Conservation (phyloP, 2,888 invertebrate species). For the Drosophila fulvimacula region DNA sequence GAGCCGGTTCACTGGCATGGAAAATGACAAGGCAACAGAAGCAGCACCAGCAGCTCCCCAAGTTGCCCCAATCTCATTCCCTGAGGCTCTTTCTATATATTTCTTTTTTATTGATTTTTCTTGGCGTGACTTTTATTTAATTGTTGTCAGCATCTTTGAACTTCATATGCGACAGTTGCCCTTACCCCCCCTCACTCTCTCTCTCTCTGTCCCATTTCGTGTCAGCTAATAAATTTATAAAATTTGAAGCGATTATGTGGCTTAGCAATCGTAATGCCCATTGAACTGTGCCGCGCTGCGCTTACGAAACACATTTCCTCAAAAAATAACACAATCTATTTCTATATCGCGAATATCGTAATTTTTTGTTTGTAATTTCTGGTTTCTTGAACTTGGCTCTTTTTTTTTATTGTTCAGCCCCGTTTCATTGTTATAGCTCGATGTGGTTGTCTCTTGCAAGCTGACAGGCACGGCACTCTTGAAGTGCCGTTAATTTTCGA, state of each 20-base stretch:
- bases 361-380: constrained; percentile 13
- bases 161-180: constrained; percentile 34
- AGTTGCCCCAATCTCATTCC: constrained; percentile 8
- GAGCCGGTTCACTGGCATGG: constrained; percentile 69
- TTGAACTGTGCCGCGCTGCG: constrained; percentile 64
- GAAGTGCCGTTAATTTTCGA: constrained; percentile 49
- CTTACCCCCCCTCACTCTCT: background rate
- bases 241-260: constrained; percentile 72
- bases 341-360: constrained; percentile 29
- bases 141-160: constrained; percentile 81
- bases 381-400: constrained; percentile 56
- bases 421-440: background rate
- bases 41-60: constrained; percentile 17
- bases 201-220: constrained; percentile 13
- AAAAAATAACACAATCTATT: constrained; percentile 7
- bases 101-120: constrained; percentile 66
- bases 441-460: constrained; percentile 23
- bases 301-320: constrained; percentile 65
- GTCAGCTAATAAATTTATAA: constrained; percentile 70
- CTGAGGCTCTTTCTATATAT: constrained; percentile 8
- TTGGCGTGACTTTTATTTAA: constrained; percentile 75
- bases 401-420: constrained; percentile 16
- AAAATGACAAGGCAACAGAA: constrained; percentile 60
- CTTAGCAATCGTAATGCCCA: constrained; percentile 53
- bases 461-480: constrained; percentile 40